Conservation (phyloP, 2,888 invertebrate species). For the Drosophila imparisetae region DNA sequence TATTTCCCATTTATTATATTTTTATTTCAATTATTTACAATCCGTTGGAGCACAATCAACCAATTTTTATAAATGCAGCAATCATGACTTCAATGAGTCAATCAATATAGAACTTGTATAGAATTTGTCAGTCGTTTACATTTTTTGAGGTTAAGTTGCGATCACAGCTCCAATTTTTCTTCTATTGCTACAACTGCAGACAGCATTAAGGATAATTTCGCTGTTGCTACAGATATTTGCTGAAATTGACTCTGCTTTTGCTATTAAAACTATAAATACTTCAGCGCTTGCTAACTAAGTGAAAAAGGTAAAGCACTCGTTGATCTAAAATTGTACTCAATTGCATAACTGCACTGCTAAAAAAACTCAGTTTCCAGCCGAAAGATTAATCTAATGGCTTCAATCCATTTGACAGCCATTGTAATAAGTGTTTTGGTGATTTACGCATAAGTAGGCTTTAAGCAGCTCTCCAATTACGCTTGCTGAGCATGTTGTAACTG, state of each 20-base stretch:
- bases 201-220: neutral
- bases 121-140: no score
- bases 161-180: neutral
- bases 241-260: neutral
- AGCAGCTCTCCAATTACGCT: neutral
- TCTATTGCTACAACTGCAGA: neutral
- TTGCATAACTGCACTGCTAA: neutral
- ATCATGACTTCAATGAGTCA: neutral
- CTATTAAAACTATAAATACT: neutral
- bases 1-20: neutral
- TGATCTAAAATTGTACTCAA: neutral
- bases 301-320: neutral
- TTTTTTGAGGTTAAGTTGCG: neutral
- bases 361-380: neutral
- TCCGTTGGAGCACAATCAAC: neutral
- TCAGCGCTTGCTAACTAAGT: neutral
- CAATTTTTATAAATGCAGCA: no score
- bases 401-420: neutral
- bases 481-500: neutral
- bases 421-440: neutral
- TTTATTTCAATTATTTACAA: neutral
- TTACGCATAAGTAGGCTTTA: neutral
- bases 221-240: neutral
- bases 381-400: neutral
- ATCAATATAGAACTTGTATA: neutral